A percentile compares a stretch with the other conserved stretches of the same genome.
Conservation (phyloP, 2,113 vertebrate genomes). For the Sakesphorus luctuosus region DNA sequence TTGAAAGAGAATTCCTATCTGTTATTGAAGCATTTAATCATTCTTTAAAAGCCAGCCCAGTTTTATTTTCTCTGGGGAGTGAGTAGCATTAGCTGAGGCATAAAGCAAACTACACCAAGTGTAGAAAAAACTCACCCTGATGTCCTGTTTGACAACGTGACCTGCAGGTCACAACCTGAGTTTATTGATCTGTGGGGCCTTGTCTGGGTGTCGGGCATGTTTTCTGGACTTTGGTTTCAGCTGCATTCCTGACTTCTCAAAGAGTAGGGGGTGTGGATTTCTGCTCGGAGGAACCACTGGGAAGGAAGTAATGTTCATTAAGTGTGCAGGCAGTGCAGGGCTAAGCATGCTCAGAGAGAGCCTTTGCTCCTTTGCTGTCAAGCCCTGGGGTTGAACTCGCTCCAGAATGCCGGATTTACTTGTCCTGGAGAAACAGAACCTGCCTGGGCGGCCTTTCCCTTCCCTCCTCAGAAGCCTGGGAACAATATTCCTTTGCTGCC, state of each 20-base stretch:
- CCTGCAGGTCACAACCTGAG: constrained; percentile 77
- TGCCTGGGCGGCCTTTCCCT: constrained; percentile 42
- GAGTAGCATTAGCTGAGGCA: constrained; percentile 57
- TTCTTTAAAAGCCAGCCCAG: constrained; percentile 32
- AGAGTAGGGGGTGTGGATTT: constrained; percentile 77
- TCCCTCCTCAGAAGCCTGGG: constrained; percentile 44
- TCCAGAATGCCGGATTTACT: constrained; percentile 82
- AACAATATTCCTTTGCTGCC: constrained; percentile 54
- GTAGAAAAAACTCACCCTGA: constrained; percentile 62
- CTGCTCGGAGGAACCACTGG: constrained; percentile 78
- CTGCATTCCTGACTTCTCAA: constrained; percentile 82
- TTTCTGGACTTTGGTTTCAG: constrained; percentile 83
- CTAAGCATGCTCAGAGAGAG: constrained; percentile 85
- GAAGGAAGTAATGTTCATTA: constrained; percentile 91
- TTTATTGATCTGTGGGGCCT: constrained; percentile 77
- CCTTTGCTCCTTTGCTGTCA: constrained; percentile 77
- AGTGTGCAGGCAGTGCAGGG: constrained; percentile 78
- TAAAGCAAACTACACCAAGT: constrained; percentile 72
- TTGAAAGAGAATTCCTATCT: constrained; percentile 42
- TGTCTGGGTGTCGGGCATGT: constrained; percentile 69
- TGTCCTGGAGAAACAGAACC: constrained; percentile 60
- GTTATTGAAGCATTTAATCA: constrained; percentile 48
- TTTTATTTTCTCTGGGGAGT: constrained; percentile 71
- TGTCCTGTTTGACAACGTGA: constrained; percentile 77
- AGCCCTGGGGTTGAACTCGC: constrained; percentile 82